Evolutionary conservation across 2,888 invertebrate species (phyloP), one percentile per base, ranked within the genome.

Genomic region (Troides helena): DNA sequence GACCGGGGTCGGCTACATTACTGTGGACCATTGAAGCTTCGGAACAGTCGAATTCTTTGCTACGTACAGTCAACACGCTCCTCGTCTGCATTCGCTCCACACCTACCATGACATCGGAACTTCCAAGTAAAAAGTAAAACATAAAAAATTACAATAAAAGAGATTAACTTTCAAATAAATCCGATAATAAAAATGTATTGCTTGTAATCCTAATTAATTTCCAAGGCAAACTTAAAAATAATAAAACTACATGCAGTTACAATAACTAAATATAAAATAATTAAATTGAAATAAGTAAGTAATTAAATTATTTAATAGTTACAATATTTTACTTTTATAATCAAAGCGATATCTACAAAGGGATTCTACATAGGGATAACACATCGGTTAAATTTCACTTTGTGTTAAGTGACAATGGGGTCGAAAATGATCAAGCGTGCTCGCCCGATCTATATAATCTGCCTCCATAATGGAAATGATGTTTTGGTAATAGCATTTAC

Each of bases 1-100:
- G 57, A 72, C 73, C 73, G 59, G 72, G 65, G 61, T 69, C 69
- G n/a, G 67, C 59, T 46, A 75, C 67, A 5, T 21, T 57, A n/a
- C 60, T 69, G 18, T 72, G 72, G 61, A 72, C 56, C 23, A 72
- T 46, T 0, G 73, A 74, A 14, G 64, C 63, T 36, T 72, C 69
- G 43, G 73, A 74, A 39, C 59, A 65, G 25, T 72, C 70, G 53
- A 69, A 70, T 25, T 67, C 64, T 30, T 72, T 65, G 43, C 68
- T 69, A 6, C 62, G 66, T 25, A 69, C 66, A 1, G 72, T 67
- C 57, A 67, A 58, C 59, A 64, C 65, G 63, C 71, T 72, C 39
- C 39, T 57, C 30, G 69, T 57, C 69, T 30, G 57, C 46, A 23
- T 25, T n/a, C 69, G 21, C 56, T 62, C 64, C 57, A 68, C 25